phyloP scores from a whole-genome alignment of 2,888 invertebrate species.

The Acronicta aceris region DNA sequence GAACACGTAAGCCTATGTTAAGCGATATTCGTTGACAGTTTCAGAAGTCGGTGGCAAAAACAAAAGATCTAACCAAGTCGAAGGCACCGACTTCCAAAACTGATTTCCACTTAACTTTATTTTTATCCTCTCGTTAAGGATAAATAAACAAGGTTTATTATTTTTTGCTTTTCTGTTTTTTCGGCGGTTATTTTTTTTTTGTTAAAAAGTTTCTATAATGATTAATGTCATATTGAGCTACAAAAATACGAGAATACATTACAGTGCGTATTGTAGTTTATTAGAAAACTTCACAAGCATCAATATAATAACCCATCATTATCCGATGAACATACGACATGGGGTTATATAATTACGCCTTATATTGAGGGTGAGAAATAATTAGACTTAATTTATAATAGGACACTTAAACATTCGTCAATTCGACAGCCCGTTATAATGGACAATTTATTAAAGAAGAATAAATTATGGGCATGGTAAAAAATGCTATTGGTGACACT shows the following conservation, averaged over 20 bases:
- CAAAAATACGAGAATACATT: neutral
- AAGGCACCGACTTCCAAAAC: no score
- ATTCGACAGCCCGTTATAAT: slow-evolving; percentile 52
- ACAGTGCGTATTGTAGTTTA: slow-evolving; percentile 5
- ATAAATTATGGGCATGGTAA: slow-evolving; percentile 50
- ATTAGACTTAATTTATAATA: slow-evolving; percentile 50
- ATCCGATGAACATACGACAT: slow-evolving; percentile 24
- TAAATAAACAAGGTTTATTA: no score
- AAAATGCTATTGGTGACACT: slow-evolving; percentile 48
- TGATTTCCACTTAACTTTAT: no score
- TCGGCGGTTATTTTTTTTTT: no score
- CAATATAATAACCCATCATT: slow-evolving; percentile 28
- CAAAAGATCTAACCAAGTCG: no score
- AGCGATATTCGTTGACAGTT: no score
- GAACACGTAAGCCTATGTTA: no score
- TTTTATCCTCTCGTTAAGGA: no score
- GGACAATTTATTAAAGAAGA: slow-evolving; percentile 28
- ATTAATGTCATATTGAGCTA: no score
- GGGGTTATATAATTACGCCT: slow-evolving; percentile 3
- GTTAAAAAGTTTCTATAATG: no score
- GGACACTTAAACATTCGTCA: slow-evolving; percentile 32
- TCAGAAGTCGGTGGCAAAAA: no score
- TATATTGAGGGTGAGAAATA: slow-evolving; percentile 47
- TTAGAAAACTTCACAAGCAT: slow-evolving; percentile 17
- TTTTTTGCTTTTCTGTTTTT: no score